Conservation (phyloP, 2,797 vertebrate genomes). For the Aratinga solstitialis region DNA sequence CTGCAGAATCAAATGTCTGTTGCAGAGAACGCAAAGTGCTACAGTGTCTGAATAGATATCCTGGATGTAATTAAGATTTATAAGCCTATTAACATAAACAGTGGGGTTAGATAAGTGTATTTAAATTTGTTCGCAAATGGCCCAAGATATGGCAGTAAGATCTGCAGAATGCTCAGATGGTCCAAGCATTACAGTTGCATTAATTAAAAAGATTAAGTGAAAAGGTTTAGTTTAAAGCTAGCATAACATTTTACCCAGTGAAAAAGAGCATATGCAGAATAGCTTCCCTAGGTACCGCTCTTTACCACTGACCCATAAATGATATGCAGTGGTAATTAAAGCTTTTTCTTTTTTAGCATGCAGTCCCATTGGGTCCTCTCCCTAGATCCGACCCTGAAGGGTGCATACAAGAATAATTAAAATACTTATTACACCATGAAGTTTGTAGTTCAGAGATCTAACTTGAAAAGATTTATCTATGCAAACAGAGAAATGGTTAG, state of each 20-base stretch:
- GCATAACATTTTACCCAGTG: neutral
- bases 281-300: neutral
- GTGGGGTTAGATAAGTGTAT: neutral
- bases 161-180: neutral
- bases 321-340: slow-evolving; percentile 32
- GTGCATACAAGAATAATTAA: slow-evolving; percentile 10
- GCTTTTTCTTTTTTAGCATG: neutral
- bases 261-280: neutral
- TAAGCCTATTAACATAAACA: neutral
- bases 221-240: neutral
- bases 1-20: neutral
- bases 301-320: slow-evolving; percentile 37
- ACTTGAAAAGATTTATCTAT: neutral
- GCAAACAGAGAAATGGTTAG: neutral
- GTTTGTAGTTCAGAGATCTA: neutral
- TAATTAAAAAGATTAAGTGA: neutral
- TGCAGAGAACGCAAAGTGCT: neutral
- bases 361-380: neutral
- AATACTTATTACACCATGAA: neutral
- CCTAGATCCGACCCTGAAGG: slow-evolving; percentile 9
- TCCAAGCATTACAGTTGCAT: neutral
- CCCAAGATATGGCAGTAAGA: neutral
- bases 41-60: neutral
- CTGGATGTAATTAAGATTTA: neutral
- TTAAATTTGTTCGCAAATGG: neutral